Percentiles rank a stretch among this genome's conserved stretches.
Conservation (phyloP, 2,888 invertebrate genomes). For the Synergus laeviventris region DNA sequence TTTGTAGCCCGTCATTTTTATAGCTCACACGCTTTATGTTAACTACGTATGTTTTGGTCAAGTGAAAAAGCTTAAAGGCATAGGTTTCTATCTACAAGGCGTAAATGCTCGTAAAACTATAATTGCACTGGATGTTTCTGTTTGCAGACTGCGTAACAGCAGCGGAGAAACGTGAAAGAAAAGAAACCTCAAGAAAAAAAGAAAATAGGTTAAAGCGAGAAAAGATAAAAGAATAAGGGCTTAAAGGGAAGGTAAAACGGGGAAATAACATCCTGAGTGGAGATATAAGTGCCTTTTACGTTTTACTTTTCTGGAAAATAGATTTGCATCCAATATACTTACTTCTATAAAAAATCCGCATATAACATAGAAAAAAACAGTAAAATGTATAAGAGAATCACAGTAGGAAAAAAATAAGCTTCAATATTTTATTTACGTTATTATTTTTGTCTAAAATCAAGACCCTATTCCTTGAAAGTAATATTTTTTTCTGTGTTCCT, state of each 20-base stretch:
- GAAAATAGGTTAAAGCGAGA: not conserved
- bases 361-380: not conserved
- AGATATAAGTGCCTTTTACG: not conserved
- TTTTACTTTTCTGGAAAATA: not conserved
- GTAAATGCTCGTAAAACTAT: not conserved
- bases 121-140: not conserved
- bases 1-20: not conserved
- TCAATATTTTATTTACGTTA: no score
- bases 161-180: not conserved
- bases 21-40: no score
- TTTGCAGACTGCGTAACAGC: not conserved
- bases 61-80: not conserved
- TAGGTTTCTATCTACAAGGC: not conserved
- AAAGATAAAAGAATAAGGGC: not conserved
- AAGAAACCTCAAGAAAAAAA: not conserved
- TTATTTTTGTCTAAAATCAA: no score
- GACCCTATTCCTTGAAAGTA: no score
- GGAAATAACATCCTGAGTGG: not conserved
- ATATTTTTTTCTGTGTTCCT: no score
- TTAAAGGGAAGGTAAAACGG: not conserved
- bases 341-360: not conserved
- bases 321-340: not conserved
- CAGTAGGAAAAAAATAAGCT: no score
- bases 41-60: not conserved
- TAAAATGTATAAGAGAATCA: not conserved